Evolutionary conservation across 1,140 invertebrate species (phyloP), one percentile per base, ranked within the genome.

Genomic region (Danaus melanippus): DNA sequence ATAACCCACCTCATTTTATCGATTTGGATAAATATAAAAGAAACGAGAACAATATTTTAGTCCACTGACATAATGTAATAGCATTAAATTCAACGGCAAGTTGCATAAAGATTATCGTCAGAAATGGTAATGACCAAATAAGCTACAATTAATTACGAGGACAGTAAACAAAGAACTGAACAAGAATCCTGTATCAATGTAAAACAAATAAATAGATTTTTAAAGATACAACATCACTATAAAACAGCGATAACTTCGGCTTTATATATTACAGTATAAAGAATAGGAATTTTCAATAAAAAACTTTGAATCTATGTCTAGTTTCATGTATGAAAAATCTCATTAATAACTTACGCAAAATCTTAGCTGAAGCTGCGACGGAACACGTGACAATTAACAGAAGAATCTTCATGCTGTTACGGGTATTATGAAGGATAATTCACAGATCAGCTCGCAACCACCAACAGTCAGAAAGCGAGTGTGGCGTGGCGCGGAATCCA

Each of bases 331-430:
- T 12, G 6, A 32, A 17, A 46, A 50, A 48, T 51, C 9, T 56
- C 12, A 53, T 47, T 53, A 60, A 51, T 32, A 42, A 79, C 79
- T 82, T 62, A 82, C 76, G 79, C 12, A 72, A 69, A 40, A 76
- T 69, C 67, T 71, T 73, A 15, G 68, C 70, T 12, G 66, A 65
- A 44, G 62, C 67, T 58, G 62, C 48, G 10, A 63, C 46, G 42
- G 55, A 64, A 68, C 66, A 75, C 10, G 68, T 12, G 10, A 54
- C 56, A 17, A 76, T 41, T 48, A 76, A 41, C 53, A 76, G 41
- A 42, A 72, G 62, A 56, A 75, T 55, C 63, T 74, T 77, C 77
- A 76, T 80, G 58, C 15, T 75, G 3, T 39, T 17, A 42, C 46
- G 40, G 47, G 50, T 32, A 48, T 50, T 46, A 12, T 53, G 32